These are phyloP conservation scores for Steatornis caripensis DNA, from an alignment of 2,113 vertebrate species.

Conservation along the genomic window DNA sequence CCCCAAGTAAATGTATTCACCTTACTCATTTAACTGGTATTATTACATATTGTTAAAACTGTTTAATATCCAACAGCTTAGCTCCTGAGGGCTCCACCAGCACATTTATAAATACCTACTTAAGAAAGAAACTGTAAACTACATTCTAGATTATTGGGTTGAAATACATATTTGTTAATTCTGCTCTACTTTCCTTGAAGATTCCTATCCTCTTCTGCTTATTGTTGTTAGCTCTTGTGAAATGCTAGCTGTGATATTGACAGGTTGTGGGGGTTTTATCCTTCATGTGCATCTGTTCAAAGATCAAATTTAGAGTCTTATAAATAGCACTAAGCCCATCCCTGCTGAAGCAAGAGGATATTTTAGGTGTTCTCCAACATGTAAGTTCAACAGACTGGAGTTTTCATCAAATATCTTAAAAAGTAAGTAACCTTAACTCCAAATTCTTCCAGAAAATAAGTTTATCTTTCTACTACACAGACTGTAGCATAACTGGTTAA, in stretches of 20 bases:
- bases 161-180: neutral
- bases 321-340: conserved; percentile 66
- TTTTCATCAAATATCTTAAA: conserved; percentile 17
- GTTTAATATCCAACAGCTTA: neutral
- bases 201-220: neutral
- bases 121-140: neutral
- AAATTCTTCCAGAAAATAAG: neutral
- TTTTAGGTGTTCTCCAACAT: conserved; percentile 30
- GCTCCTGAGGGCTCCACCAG: neutral
- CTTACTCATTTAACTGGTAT: neutral
- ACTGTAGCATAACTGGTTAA: neutral
- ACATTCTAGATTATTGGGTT: neutral
- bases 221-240: conserved; percentile 7
- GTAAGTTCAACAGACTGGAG: conserved; percentile 27
- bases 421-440: conserved; percentile 63
- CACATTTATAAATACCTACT: neutral
- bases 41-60: neutral
- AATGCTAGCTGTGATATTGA: conserved; percentile 1
- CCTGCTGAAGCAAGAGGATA: conserved; percentile 27
- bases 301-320: conserved; percentile 75
- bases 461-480: neutral
- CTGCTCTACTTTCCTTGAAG: neutral
- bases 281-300: conserved; percentile 62
- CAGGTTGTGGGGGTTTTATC: neutral
- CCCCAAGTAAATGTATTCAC: neutral